Conservation (phyloP, 2,113 vertebrate species). For the Eclectus roratus region DNA sequence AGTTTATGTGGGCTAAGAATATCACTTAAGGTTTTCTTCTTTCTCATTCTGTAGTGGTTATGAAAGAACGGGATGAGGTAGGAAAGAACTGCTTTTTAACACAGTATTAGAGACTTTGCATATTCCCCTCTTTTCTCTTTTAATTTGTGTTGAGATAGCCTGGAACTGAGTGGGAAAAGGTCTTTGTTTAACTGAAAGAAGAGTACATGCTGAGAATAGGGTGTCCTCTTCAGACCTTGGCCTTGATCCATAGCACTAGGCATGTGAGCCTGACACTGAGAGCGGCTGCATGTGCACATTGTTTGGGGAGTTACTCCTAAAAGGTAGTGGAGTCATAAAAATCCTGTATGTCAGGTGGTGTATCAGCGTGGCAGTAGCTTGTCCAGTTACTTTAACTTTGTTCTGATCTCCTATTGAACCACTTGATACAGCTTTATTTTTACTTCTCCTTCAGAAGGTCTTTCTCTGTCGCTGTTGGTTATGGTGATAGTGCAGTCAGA, state of each 20-base stretch:
- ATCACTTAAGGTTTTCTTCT: not conserved
- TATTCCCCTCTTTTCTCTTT: not conserved
- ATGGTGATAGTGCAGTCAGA: not conserved
- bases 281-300: fast-evolving
- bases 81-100: not conserved
- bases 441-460: not conserved
- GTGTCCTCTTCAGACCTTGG: not conserved
- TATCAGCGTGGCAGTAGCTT: not conserved
- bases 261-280: not conserved
- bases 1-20: not conserved
- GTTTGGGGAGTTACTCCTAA: not conserved
- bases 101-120: not conserved
- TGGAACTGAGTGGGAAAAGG: not conserved
- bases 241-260: not conserved
- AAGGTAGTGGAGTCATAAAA: not conserved
- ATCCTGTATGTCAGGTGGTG: not conserved
- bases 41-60: not conserved
- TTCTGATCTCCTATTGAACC: not conserved
- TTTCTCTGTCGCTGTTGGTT: not conserved
- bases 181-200: not conserved
- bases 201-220: not conserved
- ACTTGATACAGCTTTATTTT: not conserved
- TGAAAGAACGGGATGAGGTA: not conserved
- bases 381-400: not conserved
- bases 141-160: not conserved